phyloP scores from a whole-genome alignment of 2,797 vertebrate species.

The Molothrus ater region DNA sequence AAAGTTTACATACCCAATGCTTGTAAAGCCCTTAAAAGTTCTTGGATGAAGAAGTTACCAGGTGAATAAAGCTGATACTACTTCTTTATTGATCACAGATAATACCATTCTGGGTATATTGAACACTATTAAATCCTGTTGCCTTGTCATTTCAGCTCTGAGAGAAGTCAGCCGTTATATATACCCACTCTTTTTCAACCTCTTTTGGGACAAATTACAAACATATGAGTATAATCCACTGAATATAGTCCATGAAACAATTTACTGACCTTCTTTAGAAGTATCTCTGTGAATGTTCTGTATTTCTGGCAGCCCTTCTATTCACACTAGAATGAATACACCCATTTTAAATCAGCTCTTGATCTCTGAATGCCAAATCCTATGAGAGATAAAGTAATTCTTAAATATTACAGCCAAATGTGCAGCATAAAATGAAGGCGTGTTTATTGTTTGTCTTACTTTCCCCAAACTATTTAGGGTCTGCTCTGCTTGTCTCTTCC shows the following conservation, averaged over 20 bases:
- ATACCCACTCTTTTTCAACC: neutral
- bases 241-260: neutral
- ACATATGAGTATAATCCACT: neutral
- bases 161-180: neutral
- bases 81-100: slow-evolving; percentile 5
- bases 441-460: slow-evolving; percentile 50
- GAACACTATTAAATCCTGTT: neutral
- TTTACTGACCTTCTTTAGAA: slow-evolving; percentile 34
- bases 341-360: slow-evolving; percentile 33
- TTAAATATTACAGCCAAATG: slow-evolving; percentile 38
- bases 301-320: slow-evolving; percentile 17
- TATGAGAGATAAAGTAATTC: slow-evolving; percentile 7
- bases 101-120: neutral
- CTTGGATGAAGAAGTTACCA: neutral
- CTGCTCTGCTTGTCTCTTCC: neutral
- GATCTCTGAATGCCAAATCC: slow-evolving; percentile 24
- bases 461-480: neutral
- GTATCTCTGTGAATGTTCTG: neutral
- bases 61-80: neutral
- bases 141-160: neutral
- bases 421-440: neutral
- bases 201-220: slow-evolving; percentile 31
- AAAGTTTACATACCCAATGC: neutral
- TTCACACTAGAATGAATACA: slow-evolving; percentile 2
- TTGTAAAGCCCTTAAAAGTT: neutral